phyloP scores from a whole-genome alignment of 2,113 vertebrate species.

The Hippocampus zosterae region DNA sequence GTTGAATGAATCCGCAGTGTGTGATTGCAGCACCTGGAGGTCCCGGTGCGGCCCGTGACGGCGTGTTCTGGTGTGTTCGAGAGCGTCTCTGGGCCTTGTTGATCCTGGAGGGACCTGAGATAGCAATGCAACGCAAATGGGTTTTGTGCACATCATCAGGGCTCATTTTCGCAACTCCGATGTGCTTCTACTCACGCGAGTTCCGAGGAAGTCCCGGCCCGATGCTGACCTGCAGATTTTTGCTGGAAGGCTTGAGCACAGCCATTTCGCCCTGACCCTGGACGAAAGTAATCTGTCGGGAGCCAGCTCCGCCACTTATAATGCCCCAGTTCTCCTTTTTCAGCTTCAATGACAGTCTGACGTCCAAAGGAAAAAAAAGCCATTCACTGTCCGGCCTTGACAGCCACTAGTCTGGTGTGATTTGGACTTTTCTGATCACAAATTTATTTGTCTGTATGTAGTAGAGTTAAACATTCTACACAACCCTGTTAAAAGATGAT shows the following conservation, averaged over 20 bases:
- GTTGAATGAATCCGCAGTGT: too few species aligned
- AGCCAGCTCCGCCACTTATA: constrained; percentile 80
- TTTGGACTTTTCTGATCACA: too few species aligned
- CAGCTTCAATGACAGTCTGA: constrained; percentile 91
- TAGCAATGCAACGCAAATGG: background rate
- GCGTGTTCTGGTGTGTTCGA: constrained; percentile 71
- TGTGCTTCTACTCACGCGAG: constrained; percentile 79
- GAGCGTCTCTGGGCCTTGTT: constrained; percentile 64
- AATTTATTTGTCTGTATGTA: too few species aligned
- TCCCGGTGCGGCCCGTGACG: constrained; percentile 82
- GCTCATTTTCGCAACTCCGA: background rate
- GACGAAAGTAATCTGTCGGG: constrained; percentile 87
- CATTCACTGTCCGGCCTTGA: background rate
- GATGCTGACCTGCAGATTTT: constrained; percentile 94
- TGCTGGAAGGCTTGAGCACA: constrained; percentile 85
- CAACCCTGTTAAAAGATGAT: too few species aligned
- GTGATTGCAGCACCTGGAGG: constrained; percentile 79
- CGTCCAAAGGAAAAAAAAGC: background rate
- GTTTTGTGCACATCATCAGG: background rate
- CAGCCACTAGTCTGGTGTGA: too few species aligned
- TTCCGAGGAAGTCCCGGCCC: constrained; percentile 92
- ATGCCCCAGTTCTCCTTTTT: constrained; percentile 98
- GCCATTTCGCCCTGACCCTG: constrained; percentile 84
- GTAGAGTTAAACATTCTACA: too few species aligned
- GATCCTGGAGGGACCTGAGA: constrained; percentile 84